phyloP scores from a whole-genome alignment of 2,888 invertebrate genomes.

The Leucophenga montana region DNA sequence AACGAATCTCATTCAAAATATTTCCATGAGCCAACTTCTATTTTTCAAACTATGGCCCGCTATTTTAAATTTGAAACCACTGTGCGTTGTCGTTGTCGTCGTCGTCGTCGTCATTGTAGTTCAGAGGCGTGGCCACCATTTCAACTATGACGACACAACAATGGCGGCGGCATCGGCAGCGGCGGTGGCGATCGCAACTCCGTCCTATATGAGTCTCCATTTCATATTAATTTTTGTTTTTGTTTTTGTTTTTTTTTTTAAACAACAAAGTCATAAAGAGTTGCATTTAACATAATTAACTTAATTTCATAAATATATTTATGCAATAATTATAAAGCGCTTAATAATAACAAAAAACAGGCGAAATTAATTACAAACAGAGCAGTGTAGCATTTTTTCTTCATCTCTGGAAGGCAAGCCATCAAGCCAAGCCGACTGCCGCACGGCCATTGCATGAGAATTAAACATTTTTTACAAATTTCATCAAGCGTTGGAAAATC shows the following conservation, averaged over 20 bases:
- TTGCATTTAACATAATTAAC: slow-evolving; percentile 60
- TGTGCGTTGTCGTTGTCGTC: neutral
- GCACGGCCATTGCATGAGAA: slow-evolving; percentile 42
- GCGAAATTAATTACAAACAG: slow-evolving; percentile 12
- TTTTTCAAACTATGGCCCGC: too few relatives aligned
- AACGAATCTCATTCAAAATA: too few relatives aligned
- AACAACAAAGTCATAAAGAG: slow-evolving; percentile 53
- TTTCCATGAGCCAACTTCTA: too few relatives aligned
- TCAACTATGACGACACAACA: slow-evolving; percentile 8
- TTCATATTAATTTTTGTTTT: slow-evolving; percentile 3
- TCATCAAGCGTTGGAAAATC: slow-evolving; percentile 57
- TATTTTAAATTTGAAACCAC: too few relatives aligned
- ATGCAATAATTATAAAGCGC: slow-evolving; percentile 47
- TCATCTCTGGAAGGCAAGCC: slow-evolving; percentile 7
- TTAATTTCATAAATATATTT: slow-evolving; percentile 63
- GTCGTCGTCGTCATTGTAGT: neutral
- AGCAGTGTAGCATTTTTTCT: neutral
- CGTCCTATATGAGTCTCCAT: slow-evolving; percentile 22
- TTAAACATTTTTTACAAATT: slow-evolving; percentile 56
- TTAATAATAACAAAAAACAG: slow-evolving; percentile 7
- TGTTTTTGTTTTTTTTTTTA: slow-evolving; percentile 8
- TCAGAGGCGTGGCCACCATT: neutral
- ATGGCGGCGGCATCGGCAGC: neutral
- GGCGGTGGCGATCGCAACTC: too few relatives aligned
- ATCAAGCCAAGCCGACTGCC: neutral